Percentiles rank a stretch among this genome's conserved stretches.
phyloP scores from a whole-genome alignment of 2,797 vertebrate genomes.

The Euphonia xanthogaster region DNA sequence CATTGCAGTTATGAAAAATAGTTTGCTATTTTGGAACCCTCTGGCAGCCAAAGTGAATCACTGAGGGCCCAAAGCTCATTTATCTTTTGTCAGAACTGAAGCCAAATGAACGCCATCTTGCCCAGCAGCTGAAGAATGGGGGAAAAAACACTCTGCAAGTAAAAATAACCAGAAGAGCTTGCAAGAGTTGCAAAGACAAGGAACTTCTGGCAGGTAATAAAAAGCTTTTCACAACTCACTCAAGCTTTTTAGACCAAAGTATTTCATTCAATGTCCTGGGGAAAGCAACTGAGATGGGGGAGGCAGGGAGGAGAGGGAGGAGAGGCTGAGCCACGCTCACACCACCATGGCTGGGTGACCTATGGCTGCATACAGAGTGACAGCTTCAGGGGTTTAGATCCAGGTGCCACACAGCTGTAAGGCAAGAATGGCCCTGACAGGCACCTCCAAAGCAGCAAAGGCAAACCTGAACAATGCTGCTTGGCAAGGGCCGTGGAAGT shows the following conservation, averaged over 20 bases:
- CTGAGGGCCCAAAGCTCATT: constrained; percentile 98
- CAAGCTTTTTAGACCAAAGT: constrained; percentile 24
- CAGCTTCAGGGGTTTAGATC: not conserved
- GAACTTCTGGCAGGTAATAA: constrained; percentile 85
- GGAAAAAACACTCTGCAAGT: constrained; percentile 82
- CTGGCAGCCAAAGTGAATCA: constrained; percentile 97
- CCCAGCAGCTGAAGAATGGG: constrained; percentile 95
- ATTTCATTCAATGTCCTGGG: not conserved
- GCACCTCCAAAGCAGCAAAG: not conserved
- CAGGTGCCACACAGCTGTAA: not conserved
- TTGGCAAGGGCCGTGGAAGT: not conserved
- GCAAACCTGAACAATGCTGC: not conserved
- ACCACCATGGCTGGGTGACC: not conserved
- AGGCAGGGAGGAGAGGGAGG: not conserved
- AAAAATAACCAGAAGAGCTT: constrained; percentile 90
- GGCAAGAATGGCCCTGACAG: not conserved
- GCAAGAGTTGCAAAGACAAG: constrained; percentile 85
- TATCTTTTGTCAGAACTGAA: constrained; percentile 99
- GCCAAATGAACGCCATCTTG: constrained; percentile 96
- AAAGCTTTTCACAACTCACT: constrained; percentile 79
- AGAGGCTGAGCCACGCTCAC: not conserved
- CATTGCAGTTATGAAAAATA: constrained; percentile 99
- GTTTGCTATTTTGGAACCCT: constrained; percentile 99
- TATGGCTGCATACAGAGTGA: not conserved
- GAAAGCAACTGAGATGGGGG: not conserved